Evolutionary conservation across 2,888 invertebrate genomes (phyloP), one percentile per base, ranked within the genome.

Genomic region (Colostygia pectinataria): DNA sequence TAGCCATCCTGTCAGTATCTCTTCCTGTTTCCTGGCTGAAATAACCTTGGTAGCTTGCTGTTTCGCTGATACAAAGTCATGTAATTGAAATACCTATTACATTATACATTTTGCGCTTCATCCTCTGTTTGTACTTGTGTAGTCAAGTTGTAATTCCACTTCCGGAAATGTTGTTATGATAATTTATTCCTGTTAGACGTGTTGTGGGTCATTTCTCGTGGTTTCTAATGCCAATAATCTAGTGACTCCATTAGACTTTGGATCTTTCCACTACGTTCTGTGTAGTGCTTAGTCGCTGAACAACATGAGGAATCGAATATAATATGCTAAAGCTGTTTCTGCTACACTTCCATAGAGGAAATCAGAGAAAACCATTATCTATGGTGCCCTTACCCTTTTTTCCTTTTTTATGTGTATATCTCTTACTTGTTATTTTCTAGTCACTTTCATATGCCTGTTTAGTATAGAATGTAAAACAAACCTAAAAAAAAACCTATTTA

Each of bases 41-140:
- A 31, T n/a, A 46, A 24, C 52, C 56, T 56, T 59, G 56, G 38
- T 39, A 51, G 44, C 43, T 37, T 39, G 31, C 8, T 31, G 28
- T 32, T 29, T 52, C 42, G 46, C 44, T 47, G 49, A 54, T 54
- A 42, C 32, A 56, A 49, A 57, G 49, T 54, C 54, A 52, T 57
- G 45, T 25, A 29, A 40, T 45, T 45, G 9, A 31, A 45, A 45
- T 37, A 36, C 24, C 24, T 32, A 12, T 36, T 51, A 39, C 50
- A 50, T 45, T 32, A 45, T 25, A 37, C 41, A 45, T 51, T 39
- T 33, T 9, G 31, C 37, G 37, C 12, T 37, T 37, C 24, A 31
- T 44, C 25, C 6, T 24, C 20, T 28, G 9, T 36, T 24, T 31
- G 12, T n/a, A 24, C 24, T 8, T 15, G 27, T 38, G 13, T 20